A percentile compares a stretch with the other conserved stretches of the same genome.
Conservation (phyloP, 2,888 invertebrate species). For the Scaptomyza flava region DNA sequence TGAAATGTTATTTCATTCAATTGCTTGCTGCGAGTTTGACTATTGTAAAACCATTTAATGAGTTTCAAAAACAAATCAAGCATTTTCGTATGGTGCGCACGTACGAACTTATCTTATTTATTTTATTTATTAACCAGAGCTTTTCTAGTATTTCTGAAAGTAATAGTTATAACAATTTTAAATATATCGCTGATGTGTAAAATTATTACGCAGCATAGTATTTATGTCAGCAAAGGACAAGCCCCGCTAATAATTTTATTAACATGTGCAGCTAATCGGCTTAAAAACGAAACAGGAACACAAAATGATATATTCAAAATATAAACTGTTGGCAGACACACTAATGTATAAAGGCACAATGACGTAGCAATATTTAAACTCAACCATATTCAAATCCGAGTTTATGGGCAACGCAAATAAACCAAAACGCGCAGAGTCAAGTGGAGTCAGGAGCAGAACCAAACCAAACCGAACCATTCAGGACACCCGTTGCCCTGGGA, state of each 20-base stretch:
- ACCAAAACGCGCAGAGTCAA: conserved; percentile 60
- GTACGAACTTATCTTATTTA: too few relatives aligned
- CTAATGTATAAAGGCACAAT: conserved; percentile 32
- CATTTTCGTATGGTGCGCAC: background rate
- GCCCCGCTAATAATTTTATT: conserved; percentile 63
- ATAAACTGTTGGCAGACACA: conserved; percentile 25
- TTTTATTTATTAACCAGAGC: too few relatives aligned
- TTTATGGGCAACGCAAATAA: conserved; percentile 72
- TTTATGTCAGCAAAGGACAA: background rate
- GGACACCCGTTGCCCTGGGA: conserved; percentile 71
- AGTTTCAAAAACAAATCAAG: conserved; percentile 1
- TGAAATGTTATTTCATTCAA: conserved; percentile 59
- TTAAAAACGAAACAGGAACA: conserved; percentile 48
- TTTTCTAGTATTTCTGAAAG: too few relatives aligned
- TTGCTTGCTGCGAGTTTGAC: conserved; percentile 57
- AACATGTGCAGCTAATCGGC: conserved; percentile 75
- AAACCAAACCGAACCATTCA: conserved; percentile 29
- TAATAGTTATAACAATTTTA: background rate
- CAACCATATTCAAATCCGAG: conserved; percentile 78
- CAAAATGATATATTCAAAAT: conserved; percentile 28
- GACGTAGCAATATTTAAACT: conserved; percentile 69
- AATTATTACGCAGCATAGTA: background rate
- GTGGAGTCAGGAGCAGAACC: conserved; percentile 43
- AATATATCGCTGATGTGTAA: too few relatives aligned
- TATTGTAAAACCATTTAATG: conserved; percentile 12